Percentiles rank a stretch among this genome's conserved stretches.
Evolutionary conservation across 2,797 vertebrate species (phyloP).

Genomic region (Tachyglossus aculeatus): DNA sequence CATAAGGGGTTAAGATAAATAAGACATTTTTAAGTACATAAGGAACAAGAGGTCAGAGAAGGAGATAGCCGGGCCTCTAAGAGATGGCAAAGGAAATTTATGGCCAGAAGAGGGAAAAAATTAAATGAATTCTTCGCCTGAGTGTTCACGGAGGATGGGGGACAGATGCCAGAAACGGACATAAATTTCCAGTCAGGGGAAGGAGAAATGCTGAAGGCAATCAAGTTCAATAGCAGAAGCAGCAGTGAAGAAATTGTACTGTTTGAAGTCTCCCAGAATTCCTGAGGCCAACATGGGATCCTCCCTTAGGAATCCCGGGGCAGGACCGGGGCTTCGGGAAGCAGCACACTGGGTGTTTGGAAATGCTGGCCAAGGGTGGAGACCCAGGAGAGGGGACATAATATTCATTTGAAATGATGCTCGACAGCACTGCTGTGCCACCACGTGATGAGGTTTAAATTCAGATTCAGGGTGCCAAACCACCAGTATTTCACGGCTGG

Average conservation of each 20-base stretch:
- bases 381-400: conserved; percentile 2
- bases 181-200: conserved; percentile 60
- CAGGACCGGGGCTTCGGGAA: not conserved
- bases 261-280: not conserved
- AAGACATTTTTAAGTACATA: conserved; percentile 57
- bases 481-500: conserved; percentile 44
- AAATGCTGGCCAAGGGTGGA: not conserved
- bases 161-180: conserved; percentile 58
- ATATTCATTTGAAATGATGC: not conserved
- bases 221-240: conserved; percentile 39
- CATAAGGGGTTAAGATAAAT: conserved; percentile 51
- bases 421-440: not conserved
- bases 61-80: conserved; percentile 44
- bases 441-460: conserved; percentile 61
- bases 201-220: conserved; percentile 56
- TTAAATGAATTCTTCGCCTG: conserved; percentile 41
- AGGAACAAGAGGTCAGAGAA: conserved; percentile 50
- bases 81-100: conserved; percentile 63
- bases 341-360: conserved; percentile 14
- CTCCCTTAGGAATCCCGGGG: conserved; percentile 11
- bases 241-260: conserved; percentile 21
- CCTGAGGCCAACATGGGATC: not conserved
- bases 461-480: conserved; percentile 49
- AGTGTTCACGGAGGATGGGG: conserved; percentile 45
- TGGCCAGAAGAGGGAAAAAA: conserved; percentile 41